These are phyloP conservation scores for Plebejus melissa DNA, from an alignment of 2,888 invertebrate genomes.

Conservation along the genomic window DNA sequence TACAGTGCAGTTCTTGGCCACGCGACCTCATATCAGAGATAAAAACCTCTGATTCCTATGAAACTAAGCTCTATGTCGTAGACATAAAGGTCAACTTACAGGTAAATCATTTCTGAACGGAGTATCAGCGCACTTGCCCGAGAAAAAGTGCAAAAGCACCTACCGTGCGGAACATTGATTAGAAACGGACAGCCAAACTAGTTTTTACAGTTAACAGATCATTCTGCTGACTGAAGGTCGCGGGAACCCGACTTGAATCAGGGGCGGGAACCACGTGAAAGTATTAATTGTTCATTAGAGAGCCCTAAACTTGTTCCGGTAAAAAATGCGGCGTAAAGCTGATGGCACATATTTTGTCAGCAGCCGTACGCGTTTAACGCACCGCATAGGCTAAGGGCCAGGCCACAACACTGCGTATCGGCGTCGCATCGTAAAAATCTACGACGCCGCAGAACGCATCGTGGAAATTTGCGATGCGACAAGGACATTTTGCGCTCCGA, in stretches of 20 bases:
- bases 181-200: constrained; percentile 65
- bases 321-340: no score
- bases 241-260: constrained; percentile 59
- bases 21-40: neutral
- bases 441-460: no score
- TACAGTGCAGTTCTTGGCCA: neutral
- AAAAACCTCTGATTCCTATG: neutral
- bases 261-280: constrained; percentile 37
- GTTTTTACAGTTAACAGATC: constrained; percentile 68
- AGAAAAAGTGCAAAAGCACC: constrained; percentile 56
- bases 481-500: no score
- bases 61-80: neutral
- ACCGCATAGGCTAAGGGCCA: no score
- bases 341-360: no score
- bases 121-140: constrained; percentile 45
- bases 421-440: no score
- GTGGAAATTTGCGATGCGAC: no score
- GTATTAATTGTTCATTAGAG: neutral
- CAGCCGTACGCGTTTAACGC: no score
- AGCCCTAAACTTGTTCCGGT: neutral
- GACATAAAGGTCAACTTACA: neutral
- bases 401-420: no score
- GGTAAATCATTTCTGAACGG: neutral
- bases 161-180: constrained; percentile 57
- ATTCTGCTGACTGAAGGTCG: constrained; percentile 68